Evolutionary conservation across 2,113 vertebrate genomes (phyloP), one percentile per base, ranked within the genome.

Genomic region (Strix uralensis): DNA sequence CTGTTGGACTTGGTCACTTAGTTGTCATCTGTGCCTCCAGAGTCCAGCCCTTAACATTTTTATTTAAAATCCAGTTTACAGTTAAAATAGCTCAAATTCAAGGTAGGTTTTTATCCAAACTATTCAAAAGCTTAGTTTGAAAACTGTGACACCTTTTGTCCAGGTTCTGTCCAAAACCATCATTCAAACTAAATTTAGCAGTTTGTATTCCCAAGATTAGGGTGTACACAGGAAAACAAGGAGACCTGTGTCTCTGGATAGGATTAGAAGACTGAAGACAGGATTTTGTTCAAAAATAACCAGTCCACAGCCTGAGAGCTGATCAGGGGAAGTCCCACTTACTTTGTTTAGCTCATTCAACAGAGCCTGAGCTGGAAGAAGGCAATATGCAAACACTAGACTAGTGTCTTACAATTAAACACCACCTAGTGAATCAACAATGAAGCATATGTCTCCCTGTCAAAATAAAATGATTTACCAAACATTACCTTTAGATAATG

Each of bases 381-480:
- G 66, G 69, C 90, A 75, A 69, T 2, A n/a, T 55, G 57, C 54
- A 80, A 91, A 86, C 26, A 57, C 67, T 54, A 81, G 70, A 51
- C 42, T 84, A 7, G 66, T 5, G 5, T 51, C 34, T 88, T 51
- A 83, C 77, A 90, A 92, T 82, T 91, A 89, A 96, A 71, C 81
- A 80, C 38, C 47, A 95, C 84, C 74, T 88, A 73, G 69, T 89
- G 87, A 96, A 85, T 77, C 88, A 96, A 92, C 59, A 96, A 71
- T 67, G 61, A 81, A 75, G 51, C 82, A 92, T 95, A 92, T 72
- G 91, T 25, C 32, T 92, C n/a, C 42, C 81, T 91, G 91, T 90
- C 88, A 89, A 78, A 94, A 95, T 49, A 70, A 89, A 82, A 86
- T 26, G 1, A 71, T 74, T 90, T 70, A 58, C 78, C 55, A 81